Evolutionary conservation across 2,113 vertebrate genomes (phyloP), one percentile per base, ranked within the genome.

Genomic region (Corynorhinus townsendii): DNA sequence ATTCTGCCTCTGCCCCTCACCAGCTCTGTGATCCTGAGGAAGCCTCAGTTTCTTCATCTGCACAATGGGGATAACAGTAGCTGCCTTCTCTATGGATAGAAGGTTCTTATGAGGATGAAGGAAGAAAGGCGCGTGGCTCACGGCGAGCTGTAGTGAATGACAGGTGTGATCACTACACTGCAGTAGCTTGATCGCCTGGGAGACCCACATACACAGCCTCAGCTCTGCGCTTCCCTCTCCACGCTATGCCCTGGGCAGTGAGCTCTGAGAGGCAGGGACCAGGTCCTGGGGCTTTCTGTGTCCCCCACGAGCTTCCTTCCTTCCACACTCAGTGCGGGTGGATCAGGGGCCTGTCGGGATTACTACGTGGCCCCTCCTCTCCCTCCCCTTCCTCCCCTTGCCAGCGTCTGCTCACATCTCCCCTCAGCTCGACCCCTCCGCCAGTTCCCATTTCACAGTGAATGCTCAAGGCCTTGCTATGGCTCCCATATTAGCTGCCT

Each of bases 381-480:
- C 77, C 68, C 45, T 35, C 0, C 3, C 30, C 19, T 33, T 38
- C n/a, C 16, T 6, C 6, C 24, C 15, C 54, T 35, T 56, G 52
- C 35, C 38, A 0, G 1, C 26, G 40, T 24, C 56, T 22, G 30
- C 33, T 1, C 52, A 16, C 3, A 1, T 17, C 30, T 26, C 17
- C 52, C 62, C 17, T 24, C 22, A 35, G 20, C 19, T 38, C 28
- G 1, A 43, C 33, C 19, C 40, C 8, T 59, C 19, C 7, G 1
- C 1, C 0, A 19, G 33, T 16, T 30, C 87, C 62, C 14, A 0
- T 5, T 15, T 45, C 59, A 15, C 49, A 16, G 89, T 17, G 20
- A 45, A 24, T 0, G 1, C 40, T 4, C 5, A 11, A 12, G 19
- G 4, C 56, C 4, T 8, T 17, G 12, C 56, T 4, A 1, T 22